phyloP scores from a whole-genome alignment of 2,888 invertebrate species.

The Pseudolycoriella hygida region DNA sequence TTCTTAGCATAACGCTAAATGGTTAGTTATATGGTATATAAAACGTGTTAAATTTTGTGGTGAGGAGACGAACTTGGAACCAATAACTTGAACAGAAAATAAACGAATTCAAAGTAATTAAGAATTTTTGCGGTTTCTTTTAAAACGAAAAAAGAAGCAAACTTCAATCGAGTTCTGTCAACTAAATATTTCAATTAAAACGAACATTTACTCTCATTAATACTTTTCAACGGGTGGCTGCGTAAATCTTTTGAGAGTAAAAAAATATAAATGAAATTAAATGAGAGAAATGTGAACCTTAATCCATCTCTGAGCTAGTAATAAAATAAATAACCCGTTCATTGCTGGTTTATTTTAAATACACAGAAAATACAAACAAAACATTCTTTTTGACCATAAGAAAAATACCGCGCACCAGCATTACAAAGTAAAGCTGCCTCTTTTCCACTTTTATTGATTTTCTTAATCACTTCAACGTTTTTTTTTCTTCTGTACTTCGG shows the following conservation, averaged over 20 bases:
- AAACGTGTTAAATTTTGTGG: no score
- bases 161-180: no score
- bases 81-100: no score
- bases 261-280: background rate
- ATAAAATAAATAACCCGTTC: constrained; percentile 4
- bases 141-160: no score
- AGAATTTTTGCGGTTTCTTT: no score
- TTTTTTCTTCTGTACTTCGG: background rate
- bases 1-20: constrained; percentile 1
- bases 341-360: constrained; percentile 3
- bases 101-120: no score
- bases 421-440: background rate
- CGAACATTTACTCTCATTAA: no score
- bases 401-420: background rate
- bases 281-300: background rate
- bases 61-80: no score
- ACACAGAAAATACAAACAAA: background rate
- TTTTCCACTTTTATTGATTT: background rate
- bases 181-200: no score
- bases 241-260: no score
- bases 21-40: constrained; percentile 1
- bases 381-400: background rate
- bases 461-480: background rate
- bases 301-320: background rate
- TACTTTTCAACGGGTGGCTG: no score